A percentile compares a stretch with the other conserved stretches of the same genome.
phyloP scores from a whole-genome alignment of 2,888 invertebrate species.

The Brenthis hecate region DNA sequence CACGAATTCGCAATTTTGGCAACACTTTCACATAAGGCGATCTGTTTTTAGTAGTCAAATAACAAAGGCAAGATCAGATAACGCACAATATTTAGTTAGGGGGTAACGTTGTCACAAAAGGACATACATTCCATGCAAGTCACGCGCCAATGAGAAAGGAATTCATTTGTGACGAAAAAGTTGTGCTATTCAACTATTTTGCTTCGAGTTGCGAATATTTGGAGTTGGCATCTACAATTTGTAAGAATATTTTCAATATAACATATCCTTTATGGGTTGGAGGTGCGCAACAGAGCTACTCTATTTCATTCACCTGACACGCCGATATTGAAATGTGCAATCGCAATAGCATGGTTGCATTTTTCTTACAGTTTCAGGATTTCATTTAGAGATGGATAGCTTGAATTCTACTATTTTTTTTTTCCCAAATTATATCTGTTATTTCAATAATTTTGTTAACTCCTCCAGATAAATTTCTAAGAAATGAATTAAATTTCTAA shows the following conservation, averaged over 20 bases:
- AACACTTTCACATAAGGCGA: constrained; percentile 15
- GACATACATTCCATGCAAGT: constrained; percentile 49
- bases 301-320: no score
- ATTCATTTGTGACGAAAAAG: constrained; percentile 63
- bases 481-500: no score
- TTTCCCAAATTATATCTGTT: no score
- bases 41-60: constrained; percentile 18
- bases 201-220: constrained; percentile 16
- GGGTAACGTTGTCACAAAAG: constrained; percentile 40
- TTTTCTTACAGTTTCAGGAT: background rate
- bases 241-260: background rate
- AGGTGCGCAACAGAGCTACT: background rate
- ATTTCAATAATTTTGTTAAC: no score
- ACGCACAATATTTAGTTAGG: constrained; percentile 42
- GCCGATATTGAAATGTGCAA: no score
- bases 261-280: no score
- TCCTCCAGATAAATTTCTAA: no score
- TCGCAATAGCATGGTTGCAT: no score
- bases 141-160: constrained; percentile 56
- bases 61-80: constrained; percentile 38
- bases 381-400: no score
- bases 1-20: constrained; percentile 15
- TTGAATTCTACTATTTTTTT: no score
- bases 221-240: constrained; percentile 12
- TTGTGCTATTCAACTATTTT: constrained; percentile 28